phyloP scores from a whole-genome alignment of 2,797 vertebrate genomes.

The Periparus ater region DNA sequence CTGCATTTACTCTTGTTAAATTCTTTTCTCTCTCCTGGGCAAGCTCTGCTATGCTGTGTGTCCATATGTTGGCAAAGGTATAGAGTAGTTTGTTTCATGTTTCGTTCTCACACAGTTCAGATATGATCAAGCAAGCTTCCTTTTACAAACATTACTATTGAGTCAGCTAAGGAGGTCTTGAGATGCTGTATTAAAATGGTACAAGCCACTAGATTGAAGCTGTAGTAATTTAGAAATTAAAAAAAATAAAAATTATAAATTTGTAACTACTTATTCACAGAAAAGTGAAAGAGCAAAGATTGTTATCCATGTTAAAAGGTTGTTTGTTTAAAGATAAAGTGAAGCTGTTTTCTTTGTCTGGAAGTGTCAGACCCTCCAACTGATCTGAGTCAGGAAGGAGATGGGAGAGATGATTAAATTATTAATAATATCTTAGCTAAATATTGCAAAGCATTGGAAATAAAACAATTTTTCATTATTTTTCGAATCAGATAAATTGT shows the following conservation, averaged over 20 bases:
- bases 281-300: background rate
- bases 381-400: background rate
- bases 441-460: background rate
- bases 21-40: background rate
- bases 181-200: background rate
- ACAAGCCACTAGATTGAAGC: background rate
- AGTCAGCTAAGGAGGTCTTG: background rate
- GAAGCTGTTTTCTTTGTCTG: background rate
- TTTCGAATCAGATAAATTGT: background rate
- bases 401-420: background rate
- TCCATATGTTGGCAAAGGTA: background rate
- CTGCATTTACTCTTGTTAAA: background rate
- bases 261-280: background rate
- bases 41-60: background rate
- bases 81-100: background rate
- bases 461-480: background rate
- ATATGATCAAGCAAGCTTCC: background rate
- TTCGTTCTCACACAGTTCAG: background rate
- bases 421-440: background rate
- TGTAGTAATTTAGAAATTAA: background rate
- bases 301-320: background rate
- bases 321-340: background rate
- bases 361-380: background rate
- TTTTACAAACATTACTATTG: background rate
- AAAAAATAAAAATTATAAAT: background rate